Evolutionary conservation across 2,113 vertebrate species (phyloP), one percentile per base, ranked within the genome.

Genomic region (Malurus cyaneus): DNA sequence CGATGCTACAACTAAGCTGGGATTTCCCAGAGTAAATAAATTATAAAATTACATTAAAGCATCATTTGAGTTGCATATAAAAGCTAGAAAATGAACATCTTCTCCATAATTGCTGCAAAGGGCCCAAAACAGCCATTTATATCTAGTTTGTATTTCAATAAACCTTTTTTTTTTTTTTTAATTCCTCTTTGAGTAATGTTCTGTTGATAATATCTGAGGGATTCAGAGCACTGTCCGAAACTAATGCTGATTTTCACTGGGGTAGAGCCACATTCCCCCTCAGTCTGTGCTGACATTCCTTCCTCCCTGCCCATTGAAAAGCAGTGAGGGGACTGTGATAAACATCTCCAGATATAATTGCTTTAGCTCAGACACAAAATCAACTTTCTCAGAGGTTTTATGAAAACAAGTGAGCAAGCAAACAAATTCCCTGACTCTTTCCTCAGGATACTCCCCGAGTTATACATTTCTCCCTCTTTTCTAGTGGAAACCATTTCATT

Each of bases 131-230:
- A 97, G 72, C 62, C 90, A 86, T 97, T 97, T 92, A 87, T 79
- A 97, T 97, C 94, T 97, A 88, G 92, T 96, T 98, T 94, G 66
- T 96, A 96, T 97, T 97, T 98, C 96, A 97, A 96, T 97, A 97
- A 96, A 97, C 89, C 93, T 97, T 97, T 97, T 94, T 97, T 97
- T 97, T 97, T 97, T 97, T 96, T 36, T 97, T 97, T 96, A 28
- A 97, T 97, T 97, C 97, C 97, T 64, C 89, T 97, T 97, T 97
- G 78, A 97, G 91, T 66, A 93, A 94, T 83, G 81, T 71, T 97
- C 70, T 92, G 62, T 61, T 95, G 89, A 52, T 93, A 92, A 93
- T 89, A 86, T 94, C 78, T 23, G 84, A 46, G 80, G 49, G 67
- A 86, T 52, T 91, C 82, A 18, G 59, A 86, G 84, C 73, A n/a